Percentiles rank a stretch among this genome's conserved stretches.
phyloP scores from a whole-genome alignment of 2,888 invertebrate species.

The Tridacna crocea region DNA sequence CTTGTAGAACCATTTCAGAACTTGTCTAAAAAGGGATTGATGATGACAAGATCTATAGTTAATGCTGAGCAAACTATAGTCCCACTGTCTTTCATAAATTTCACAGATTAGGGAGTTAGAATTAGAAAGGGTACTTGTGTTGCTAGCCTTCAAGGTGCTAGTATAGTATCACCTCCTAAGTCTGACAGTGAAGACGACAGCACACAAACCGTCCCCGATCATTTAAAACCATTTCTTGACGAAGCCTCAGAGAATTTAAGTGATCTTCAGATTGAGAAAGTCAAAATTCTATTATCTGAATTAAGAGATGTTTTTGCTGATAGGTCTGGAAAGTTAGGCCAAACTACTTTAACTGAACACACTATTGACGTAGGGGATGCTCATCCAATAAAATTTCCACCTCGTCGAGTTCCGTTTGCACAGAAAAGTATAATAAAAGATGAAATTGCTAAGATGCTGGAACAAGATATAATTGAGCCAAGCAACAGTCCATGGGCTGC shows the following conservation, averaged over 20 bases:
- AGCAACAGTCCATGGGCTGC: constrained; percentile 22
- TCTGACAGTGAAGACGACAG: neutral
- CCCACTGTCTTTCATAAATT: constrained; percentile 8
- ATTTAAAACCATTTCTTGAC: constrained; percentile 36
- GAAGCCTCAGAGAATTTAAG: constrained; percentile 8
- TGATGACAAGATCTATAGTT: constrained; percentile 14
- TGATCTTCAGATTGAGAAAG: neutral
- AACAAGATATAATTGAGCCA: neutral
- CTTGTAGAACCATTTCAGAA: constrained; percentile 21
- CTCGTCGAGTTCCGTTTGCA: constrained; percentile 3
- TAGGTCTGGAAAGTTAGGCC: too few relatives aligned
- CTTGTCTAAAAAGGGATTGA: constrained; percentile 3
- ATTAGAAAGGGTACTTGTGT: neutral
- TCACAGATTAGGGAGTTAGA: constrained; percentile 11
- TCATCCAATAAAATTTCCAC: too few relatives aligned
- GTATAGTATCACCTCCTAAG: neutral
- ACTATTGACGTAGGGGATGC: too few relatives aligned
- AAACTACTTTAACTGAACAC: too few relatives aligned
- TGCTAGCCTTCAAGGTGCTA: constrained; percentile 6
- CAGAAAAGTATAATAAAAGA: neutral
- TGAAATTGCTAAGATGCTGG: neutral
- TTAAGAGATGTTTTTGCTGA: too few relatives aligned
- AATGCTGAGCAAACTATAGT: neutral
- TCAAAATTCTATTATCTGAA: too few relatives aligned
- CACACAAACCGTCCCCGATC: neutral